A percentile compares a stretch with the other conserved stretches of the same genome.
These are phyloP conservation scores for Odontocerum albicorne DNA, from an alignment of 2,888 invertebrate genomes.

Conservation along the genomic window DNA sequence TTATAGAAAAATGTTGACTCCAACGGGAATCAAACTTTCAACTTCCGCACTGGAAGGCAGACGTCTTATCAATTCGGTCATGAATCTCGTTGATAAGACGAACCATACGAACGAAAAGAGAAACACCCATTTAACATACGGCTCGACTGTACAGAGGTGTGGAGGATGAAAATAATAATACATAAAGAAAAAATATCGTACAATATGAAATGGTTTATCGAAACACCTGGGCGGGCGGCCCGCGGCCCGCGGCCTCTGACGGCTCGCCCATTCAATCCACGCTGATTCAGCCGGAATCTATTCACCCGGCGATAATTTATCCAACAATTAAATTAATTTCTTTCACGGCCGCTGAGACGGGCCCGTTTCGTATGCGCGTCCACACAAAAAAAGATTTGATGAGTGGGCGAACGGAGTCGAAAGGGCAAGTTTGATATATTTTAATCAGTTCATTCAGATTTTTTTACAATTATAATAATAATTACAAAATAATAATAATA, in stretches of 20 bases:
- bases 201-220: background rate
- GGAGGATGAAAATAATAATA: background rate
- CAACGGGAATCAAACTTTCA: no score
- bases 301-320: slow-evolving; percentile 31
- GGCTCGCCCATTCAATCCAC: slow-evolving; percentile 19
- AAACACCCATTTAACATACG: no score
- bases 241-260: background rate
- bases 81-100: no score
- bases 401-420: no score
- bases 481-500: no score
- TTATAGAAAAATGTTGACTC: no score
- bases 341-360: slow-evolving; percentile 31
- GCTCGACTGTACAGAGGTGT: background rate
- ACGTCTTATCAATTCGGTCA: no score
- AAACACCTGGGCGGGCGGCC: slow-evolving; percentile 3
- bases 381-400: slow-evolving; percentile 28
- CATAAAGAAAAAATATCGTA: background rate
- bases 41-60: no score
- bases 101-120: no score
- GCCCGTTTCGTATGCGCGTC: slow-evolving; percentile 29
- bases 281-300: slow-evolving; percentile 26
- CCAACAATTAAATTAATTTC: slow-evolving; percentile 36
- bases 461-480: no score
- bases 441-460: no score
- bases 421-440: no score